phyloP scores from a whole-genome alignment of 2,888 invertebrate genomes.

The Idaea straminata region DNA sequence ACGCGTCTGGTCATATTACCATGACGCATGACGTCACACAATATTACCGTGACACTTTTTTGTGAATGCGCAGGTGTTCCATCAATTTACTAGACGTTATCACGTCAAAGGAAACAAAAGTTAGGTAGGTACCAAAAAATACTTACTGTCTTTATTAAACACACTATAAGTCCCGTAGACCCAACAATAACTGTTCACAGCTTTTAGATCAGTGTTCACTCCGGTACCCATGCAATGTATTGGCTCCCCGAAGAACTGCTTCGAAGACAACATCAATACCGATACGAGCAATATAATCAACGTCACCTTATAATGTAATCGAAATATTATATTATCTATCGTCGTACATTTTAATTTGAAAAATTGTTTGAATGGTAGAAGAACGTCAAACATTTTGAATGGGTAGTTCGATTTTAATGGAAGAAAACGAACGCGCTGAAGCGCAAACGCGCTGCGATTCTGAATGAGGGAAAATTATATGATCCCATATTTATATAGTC shows the following conservation, averaged over 20 bases:
- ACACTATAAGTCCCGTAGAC: constrained; percentile 86
- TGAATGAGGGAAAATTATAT: background rate
- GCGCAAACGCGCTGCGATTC: background rate
- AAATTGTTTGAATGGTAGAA: background rate
- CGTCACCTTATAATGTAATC: background rate
- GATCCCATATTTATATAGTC: background rate
- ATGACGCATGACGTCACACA: too few relatives aligned
- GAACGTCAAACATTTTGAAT: background rate
- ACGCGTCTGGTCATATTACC: too few relatives aligned
- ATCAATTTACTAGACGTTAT: too few relatives aligned
- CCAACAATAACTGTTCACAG: constrained; percentile 89
- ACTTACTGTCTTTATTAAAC: constrained; percentile 64
- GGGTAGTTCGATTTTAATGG: background rate
- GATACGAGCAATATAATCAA: constrained; percentile 79
- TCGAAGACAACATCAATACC: constrained; percentile 87
- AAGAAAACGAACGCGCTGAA: background rate
- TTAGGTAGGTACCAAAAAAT: too few relatives aligned
- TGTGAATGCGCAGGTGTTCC: too few relatives aligned
- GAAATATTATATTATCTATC: background rate
- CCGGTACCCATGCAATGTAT: constrained; percentile 85
- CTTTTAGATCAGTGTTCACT: constrained; percentile 68
- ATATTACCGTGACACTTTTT: too few relatives aligned
- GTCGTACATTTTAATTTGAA: background rate
- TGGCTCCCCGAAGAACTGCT: constrained; percentile 92
- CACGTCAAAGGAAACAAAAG: too few relatives aligned